phyloP scores from a whole-genome alignment of 2,888 invertebrate species.

The Noctua fimbriata region DNA sequence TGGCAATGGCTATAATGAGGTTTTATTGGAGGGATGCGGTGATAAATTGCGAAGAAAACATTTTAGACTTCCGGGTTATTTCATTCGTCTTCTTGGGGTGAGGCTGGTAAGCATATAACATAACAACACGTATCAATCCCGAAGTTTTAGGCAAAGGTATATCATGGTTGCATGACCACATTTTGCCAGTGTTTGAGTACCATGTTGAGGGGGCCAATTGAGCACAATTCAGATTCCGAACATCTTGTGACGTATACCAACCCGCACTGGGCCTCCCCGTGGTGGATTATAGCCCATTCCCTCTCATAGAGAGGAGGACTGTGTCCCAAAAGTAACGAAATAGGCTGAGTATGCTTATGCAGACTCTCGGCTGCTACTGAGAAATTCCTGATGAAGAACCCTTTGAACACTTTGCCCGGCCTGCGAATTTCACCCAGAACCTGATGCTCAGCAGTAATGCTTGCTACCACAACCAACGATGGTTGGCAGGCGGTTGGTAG shows the following conservation, averaged over 20 bases:
- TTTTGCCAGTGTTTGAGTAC: not conserved
- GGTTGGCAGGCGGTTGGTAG: not conserved
- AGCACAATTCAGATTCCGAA: not conserved
- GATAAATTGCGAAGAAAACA: conserved; percentile 1
- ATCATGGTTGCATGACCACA: not conserved
- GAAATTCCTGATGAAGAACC: not conserved
- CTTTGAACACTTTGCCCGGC: too few relatives aligned
- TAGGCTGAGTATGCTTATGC: too few relatives aligned
- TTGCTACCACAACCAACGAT: not conserved
- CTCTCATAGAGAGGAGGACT: too few relatives aligned
- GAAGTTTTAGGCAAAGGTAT: not conserved
- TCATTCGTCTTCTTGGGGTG: not conserved
- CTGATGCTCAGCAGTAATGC: not conserved
- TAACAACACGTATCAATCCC: not conserved
- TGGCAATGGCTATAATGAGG: conserved; percentile 4
- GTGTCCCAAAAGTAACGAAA: too few relatives aligned
- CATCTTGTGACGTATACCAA: too few relatives aligned
- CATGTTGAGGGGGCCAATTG: not conserved
- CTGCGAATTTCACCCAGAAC: too few relatives aligned
- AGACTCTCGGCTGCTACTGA: not conserved
- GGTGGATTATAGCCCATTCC: too few relatives aligned
- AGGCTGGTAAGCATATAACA: not conserved
- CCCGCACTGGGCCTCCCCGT: too few relatives aligned
- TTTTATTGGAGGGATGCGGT: conserved; percentile 6
- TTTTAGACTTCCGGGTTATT: not conserved